Base-by-base conservation (phyloP, 1,140 invertebrate genomes). In the Drosophila carrolli region DNA sequence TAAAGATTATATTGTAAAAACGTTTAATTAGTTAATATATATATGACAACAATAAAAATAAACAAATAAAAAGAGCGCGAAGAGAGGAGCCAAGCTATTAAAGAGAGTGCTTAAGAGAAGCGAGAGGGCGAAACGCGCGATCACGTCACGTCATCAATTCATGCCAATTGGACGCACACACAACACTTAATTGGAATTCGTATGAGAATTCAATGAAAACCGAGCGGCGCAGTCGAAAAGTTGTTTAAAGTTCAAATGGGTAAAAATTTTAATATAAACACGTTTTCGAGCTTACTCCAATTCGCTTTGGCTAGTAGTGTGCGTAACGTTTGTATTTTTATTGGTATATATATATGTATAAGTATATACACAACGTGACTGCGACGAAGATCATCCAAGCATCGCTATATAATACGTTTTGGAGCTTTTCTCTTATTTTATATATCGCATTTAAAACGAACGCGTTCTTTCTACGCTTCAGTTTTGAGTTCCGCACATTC, bases 161-260 rank as follows among this genome's bases (percentile, higher is more conserved):
- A 89, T 89, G 84, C 84, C 84, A 89, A 89, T 89, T 89, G 85
- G 81, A 84, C 74, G 85, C 78, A 85, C 81, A 86, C 79, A 84
- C 82, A 58, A 84, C 79, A 76, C 73, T 89, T 89, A 89, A 89
- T 90, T 89, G 84, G 85, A 89, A 89, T 89, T 89, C 85, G 80
- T 90, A 89, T 89, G 75, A 81, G 84, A 84, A 89, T 89, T 89
- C 84, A 89, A 89, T 89, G 84, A 84, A 89, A 89, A 75, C 71
- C 65, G 71, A 48, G 63, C 58, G 53, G 63, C 56, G 70, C 71
- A 71, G 60, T 71, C 54, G 29, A 83, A 60, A 60, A 55, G 71
- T 71, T 86, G 82, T 82, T 86, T 86, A 86, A 86, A 86, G 82
- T 86, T 86, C 82, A 88, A 88, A 86, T 86, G 83, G 68, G 78